These are phyloP conservation scores for Procavia capensis DNA, from an alignment of 2,113 vertebrate species.

Conservation along the genomic window DNA sequence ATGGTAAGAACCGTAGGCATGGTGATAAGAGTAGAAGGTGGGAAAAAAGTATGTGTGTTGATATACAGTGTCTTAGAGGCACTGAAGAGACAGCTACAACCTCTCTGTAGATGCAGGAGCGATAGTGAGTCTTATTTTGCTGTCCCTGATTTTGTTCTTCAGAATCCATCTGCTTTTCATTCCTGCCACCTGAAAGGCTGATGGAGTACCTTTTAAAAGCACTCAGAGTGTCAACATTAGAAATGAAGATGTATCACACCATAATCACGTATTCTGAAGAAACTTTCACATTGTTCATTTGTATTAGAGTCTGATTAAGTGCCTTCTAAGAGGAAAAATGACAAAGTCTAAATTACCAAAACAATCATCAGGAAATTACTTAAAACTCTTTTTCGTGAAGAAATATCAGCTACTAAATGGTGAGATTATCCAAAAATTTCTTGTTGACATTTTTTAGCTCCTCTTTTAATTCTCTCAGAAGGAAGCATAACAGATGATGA, in stretches of 20 bases:
- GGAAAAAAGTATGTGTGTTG: neutral
- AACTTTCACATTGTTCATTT: conserved; percentile 47
- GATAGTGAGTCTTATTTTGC: neutral
- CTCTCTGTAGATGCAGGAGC: neutral
- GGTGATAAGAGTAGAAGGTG: neutral
- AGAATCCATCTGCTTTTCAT: conserved; percentile 5
- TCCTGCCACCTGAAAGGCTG: conserved; percentile 40
- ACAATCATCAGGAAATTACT: conserved; percentile 3
- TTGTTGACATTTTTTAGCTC: conserved; percentile 75
- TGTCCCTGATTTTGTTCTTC: conserved; percentile 7
- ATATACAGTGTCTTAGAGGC: neutral
- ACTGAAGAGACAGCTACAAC: neutral
- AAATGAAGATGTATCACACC: conserved; percentile 39
- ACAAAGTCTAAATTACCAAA: conserved; percentile 77
- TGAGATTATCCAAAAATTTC: conserved; percentile 52
- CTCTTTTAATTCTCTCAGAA: conserved; percentile 48
- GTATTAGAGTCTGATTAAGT: conserved; percentile 71
- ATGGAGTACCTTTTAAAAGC: neutral
- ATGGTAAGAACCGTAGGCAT: neutral
- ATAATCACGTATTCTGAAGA: conserved; percentile 58
- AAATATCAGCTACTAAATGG: conserved; percentile 74
- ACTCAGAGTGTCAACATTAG: conserved; percentile 58
- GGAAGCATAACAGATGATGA: conserved; percentile 17
- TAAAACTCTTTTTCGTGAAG: conserved; percentile 45
- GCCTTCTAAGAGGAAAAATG: conserved; percentile 56